Base-by-base conservation (phyloP, 1,140 invertebrate species). In the Cotesia typhae region DNA sequence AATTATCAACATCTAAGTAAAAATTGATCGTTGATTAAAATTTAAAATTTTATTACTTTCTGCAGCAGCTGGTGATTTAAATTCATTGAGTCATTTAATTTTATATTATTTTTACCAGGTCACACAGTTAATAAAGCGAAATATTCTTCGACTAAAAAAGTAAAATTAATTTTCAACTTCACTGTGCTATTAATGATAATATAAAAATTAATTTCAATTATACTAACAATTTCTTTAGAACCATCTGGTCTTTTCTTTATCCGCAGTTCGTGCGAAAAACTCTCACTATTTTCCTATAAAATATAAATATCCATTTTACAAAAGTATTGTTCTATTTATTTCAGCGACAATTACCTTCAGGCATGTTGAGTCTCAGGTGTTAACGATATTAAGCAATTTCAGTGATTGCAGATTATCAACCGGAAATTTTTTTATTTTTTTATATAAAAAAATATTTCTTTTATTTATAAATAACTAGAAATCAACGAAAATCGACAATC, bases 91-190 rank as follows among this genome's bases (percentile, higher is more conserved):
- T 47, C 61, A 38, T 65, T 65, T 38, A 71, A 65, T 20, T 64
- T 36, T n/a, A 71, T 71, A 53, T 36, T n/a, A 71, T 71, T 65
- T 65, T 52, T 14, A 71, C 5, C 14, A 2, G 52, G 6, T 71
- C 14, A 10, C 53, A 61, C 4, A 71, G 12, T 14, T 28, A 57
- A 17, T 51, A 20, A 12, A 65, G 41, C 7, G 70, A 71, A 28
- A 65, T 47, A 20, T 28, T 65, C 20, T 71, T 65, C 28, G 55
- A 9, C 63, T 65, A 20, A 4, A 51, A 65, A 64, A 17, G 14
- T 5, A 64, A n/a, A 37, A 41, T 37, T 64, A 10, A 64, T 38
- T 28, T 38, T 61, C 7, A 61, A 6, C 7, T 38, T 61, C 12
- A 28, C 20, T 7, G 10, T 10, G 10, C 10, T 47, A 47, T 6